Evolutionary conservation across 2,888 invertebrate species (phyloP).

Genomic region (Bellardia bayeri): DNA sequence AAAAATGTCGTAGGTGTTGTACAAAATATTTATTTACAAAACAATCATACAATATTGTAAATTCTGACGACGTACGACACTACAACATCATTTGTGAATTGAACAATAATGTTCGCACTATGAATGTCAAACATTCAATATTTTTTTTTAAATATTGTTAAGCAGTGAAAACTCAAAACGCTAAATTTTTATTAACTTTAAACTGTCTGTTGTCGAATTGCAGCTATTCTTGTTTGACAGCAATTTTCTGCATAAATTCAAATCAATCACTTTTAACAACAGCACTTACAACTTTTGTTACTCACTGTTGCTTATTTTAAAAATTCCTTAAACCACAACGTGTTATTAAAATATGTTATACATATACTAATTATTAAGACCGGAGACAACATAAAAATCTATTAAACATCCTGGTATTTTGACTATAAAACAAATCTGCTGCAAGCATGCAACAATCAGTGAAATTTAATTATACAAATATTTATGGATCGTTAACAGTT

Average conservation of each 20-base stretch:
- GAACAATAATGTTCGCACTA: too few relatives aligned
- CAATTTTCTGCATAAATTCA: neutral
- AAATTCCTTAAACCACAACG: neutral
- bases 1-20: too few relatives aligned
- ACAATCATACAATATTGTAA: too few relatives aligned
- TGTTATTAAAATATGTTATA: constrained; percentile 6
- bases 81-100: too few relatives aligned
- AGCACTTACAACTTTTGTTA: neutral
- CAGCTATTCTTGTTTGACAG: too few relatives aligned
- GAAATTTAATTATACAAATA: constrained; percentile 38
- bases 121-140: too few relatives aligned
- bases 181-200: too few relatives aligned
- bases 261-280: neutral
- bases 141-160: too few relatives aligned
- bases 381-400: constrained; percentile 7
- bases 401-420: constrained; percentile 55
- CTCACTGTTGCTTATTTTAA: neutral
- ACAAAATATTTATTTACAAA: too few relatives aligned
- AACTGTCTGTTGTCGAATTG: too few relatives aligned
- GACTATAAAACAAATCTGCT: constrained; percentile 57
- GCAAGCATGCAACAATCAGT: constrained; percentile 58
- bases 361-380: constrained; percentile 21
- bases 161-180: too few relatives aligned
- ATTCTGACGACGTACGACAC: too few relatives aligned
- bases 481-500: constrained; percentile 66